Evolutionary conservation across 1,140 invertebrate species (phyloP), one percentile per base, ranked within the genome.

Genomic region (Nasonia giraulti): DNA sequence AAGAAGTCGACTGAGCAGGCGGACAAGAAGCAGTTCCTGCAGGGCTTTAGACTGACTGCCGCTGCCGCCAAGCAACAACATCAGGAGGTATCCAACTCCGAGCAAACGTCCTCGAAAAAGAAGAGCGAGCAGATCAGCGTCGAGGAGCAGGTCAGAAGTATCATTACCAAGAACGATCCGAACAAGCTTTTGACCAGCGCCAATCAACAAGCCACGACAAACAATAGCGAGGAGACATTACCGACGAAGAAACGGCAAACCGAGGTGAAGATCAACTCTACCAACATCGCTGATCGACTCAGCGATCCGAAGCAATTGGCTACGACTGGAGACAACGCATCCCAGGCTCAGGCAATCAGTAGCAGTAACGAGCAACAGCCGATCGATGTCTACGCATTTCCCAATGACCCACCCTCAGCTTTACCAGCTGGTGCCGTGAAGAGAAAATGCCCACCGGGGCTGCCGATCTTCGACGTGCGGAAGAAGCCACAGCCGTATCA

Each of bases 21-120:
- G 7, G 91, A 89, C 1, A 92, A 92, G 14, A 92, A 91, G 40
- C 89, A 91, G 20, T 91, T 92, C 17, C 82, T 92, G 2, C 91
- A 92, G 7, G 84, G 89, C 69, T 91, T 92, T 27, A 88, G 91
- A 8, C 80, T 92, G 6, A 87, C 91, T 1, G 89, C 91, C 1
- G 86, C 91, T 2, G 89, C 91, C 1, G 88, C 91, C 7, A 90
- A 88, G 11, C 87, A 89, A 80, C 86, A 69, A 23, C 69, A 12
- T 6, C 73, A 78, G 66, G 75, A 69, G 23, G 66, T 55, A 0
- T n/a, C 23, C n/a, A 66, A 33, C 12, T 23, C 50, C 33, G 50
- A 68, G 12, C 33, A 75, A 66, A 71, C 23, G 75, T 31, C 68
- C 31, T 7, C 20, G 5, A 62, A 62, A 12, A 75, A 75, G 37